Base-by-base conservation (phyloP, 2,797 vertebrate genomes). In the Dermochelys coriacea region DNA sequence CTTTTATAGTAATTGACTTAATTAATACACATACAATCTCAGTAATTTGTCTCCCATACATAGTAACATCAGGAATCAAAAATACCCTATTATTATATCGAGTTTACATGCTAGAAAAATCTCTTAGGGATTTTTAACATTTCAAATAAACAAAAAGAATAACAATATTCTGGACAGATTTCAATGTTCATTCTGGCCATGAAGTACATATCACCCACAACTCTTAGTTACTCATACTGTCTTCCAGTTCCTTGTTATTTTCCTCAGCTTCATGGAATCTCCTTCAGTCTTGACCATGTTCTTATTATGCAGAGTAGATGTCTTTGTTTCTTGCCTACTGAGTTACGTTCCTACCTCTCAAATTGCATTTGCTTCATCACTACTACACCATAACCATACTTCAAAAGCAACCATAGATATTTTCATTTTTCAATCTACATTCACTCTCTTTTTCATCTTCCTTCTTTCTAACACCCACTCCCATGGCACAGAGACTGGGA, bases 191-290 rank as follows among this genome's bases (percentile, higher is more conserved):
- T 85, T 84, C 41, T 85, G 85, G 16, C 41, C 34, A 77, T 71
- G 4, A 0, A 1, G 1, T 11, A 54, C 15, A 15, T 59, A 45
- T 86, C 19, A 77, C 34, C 1, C 29, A 25, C 0, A 0, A 25
- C 78, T 10, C 29, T 78, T 74, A 78, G 25, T 14, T 59, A 31
- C n/a, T 64, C 4, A 6, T 37, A 68, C 5, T 37, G 34, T n/a
- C 7, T n/a, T n/a, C 6, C 5, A 68, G 19, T 41, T 8, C 27
- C 10, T 61, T 25, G 2, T 81, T 49, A 23, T 12, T 89, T 80
- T 85, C 54, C n/a, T 74, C 25, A 51, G 25, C 51, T 90, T 88
- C 80, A 68, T 82, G 71, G 29, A 85, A 6, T 79, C 16, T 16
- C 11, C 55, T 55, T 45, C 5, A 59, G 12, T 64, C 50, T 19